phyloP scores from a whole-genome alignment of 1,140 invertebrate genomes.

The Caenorhabditis brenneri region DNA sequence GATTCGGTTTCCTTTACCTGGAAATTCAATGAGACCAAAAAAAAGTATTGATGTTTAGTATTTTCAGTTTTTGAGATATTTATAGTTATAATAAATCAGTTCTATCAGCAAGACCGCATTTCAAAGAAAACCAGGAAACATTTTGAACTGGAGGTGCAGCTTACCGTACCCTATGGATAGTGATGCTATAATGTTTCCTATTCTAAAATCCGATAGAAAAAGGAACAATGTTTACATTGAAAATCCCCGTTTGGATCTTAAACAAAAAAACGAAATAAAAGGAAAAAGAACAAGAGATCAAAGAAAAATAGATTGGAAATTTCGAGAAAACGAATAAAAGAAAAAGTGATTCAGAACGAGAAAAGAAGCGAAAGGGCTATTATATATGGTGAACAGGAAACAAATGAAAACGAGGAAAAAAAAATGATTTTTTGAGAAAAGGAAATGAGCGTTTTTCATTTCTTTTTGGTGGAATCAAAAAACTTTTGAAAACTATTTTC shows the following conservation, averaged over 20 bases:
- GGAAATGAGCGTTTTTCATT: neutral
- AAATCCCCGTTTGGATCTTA: neutral
- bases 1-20: too few species aligned
- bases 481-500: too few species aligned
- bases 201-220: neutral
- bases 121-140: too few species aligned
- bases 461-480: too few species aligned
- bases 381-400: slow-evolving; percentile 7
- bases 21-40: too few species aligned
- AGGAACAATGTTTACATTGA: neutral
- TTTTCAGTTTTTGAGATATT: too few species aligned
- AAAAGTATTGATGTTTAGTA: too few species aligned
- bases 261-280: neutral
- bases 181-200: neutral
- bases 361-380: slow-evolving; percentile 2
- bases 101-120: too few species aligned
- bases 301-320: neutral
- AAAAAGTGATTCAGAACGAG: neutral
- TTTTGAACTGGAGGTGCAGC: too few species aligned
- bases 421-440: neutral
- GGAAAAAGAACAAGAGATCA: neutral
- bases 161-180: too few species aligned
- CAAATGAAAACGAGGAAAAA: neutral
- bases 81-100: too few species aligned
- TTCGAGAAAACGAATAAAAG: neutral